Base-by-base conservation (phyloP, 2,797 vertebrate species). In the Falco novaeseelandiae region DNA sequence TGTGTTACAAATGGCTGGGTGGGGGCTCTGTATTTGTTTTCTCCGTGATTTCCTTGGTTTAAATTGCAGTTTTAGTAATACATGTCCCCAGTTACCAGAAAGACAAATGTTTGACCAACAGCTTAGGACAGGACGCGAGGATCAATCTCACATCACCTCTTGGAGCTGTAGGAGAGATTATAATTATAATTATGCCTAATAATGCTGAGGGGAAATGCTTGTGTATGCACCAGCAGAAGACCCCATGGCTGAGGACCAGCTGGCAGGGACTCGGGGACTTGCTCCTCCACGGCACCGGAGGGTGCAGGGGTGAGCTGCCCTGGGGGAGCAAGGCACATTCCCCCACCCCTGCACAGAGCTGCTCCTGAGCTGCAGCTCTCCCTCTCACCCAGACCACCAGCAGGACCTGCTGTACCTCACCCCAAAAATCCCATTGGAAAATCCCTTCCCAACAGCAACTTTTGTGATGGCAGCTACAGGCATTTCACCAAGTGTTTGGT, bases 61-160 rank as follows among this genome's bases (percentile, higher is more conserved):
- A 46, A 95, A 96, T 77, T 26, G 93, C 67, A 63, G 90, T 59
- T 96, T 93, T 83, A 21, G 86, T 49, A 67, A 63, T 67, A 51
- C 78, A 14, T 0, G 1, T 87, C 89, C 87, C 67, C 55, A 5
- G 67, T 77, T 54, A 74, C 59, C 1, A 0, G 55, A 8, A 40
- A 96, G 94, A 96, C 48, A 92, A 93, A 93, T 61, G 83, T 87
- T 85, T 92, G 92, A 51, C 88, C 96, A 80, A 48, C 6, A 27
- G 80, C 78, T 92, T 10, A 83, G 94, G 79, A 67, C 18, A 2
- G 72, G 79, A 49, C 0, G 1, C 0, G 7, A 51, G 42, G 86
- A 78, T 89, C 38, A 40, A 6, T 78, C 84, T 48, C 8, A 44
- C 16, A 8, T 48, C 6, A 0, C 27, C 7, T 48, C 44, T 65